Percentiles rank a stretch among this genome's conserved stretches.
Conservation (phyloP, 2,888 invertebrate genomes). For the Lithodes maja region DNA sequence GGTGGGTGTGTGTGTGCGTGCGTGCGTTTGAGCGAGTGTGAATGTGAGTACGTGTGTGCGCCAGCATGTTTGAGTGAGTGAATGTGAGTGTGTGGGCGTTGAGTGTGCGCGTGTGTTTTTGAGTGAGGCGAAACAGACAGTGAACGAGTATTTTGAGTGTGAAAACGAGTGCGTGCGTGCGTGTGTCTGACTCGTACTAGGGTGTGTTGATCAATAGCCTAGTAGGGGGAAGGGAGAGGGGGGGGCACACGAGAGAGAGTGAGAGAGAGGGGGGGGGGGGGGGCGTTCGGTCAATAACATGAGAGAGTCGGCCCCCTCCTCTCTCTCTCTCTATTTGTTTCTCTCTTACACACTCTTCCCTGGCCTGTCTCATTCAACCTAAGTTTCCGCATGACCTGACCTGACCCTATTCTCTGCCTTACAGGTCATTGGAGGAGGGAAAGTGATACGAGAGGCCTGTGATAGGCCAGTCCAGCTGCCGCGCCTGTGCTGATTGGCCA, state of each 20-base stretch:
- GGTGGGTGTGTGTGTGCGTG: constrained; percentile 7
- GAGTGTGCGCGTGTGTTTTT: constrained; percentile 17
- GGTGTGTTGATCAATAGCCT: constrained; percentile 38
- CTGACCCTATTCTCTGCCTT: constrained; percentile 33
- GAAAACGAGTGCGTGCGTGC: constrained; percentile 16
- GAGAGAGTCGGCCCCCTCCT: neutral
- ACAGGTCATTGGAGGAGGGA: constrained; percentile 45
- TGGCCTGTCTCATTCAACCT: neutral
- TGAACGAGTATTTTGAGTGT: neutral
- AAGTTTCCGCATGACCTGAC: constrained; percentile 42
- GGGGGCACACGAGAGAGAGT: neutral
- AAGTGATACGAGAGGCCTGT: constrained; percentile 24
- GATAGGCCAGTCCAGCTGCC: constrained; percentile 48
- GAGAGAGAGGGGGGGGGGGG: neutral
- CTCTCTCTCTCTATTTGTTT: neutral
- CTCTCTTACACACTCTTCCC: neutral
- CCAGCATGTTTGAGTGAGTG: neutral
- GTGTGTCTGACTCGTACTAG: constrained; percentile 6
- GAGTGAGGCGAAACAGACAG: neutral
- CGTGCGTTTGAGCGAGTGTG: constrained; percentile 35
- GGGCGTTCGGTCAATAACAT: neutral
- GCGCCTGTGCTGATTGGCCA: constrained; percentile 54
- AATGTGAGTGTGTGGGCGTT: neutral
- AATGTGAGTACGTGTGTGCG: constrained; percentile 25
- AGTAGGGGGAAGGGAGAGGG: neutral